Percentiles rank a stretch among this genome's conserved stretches.
These are phyloP conservation scores for Ectropis crepuscularia DNA, from an alignment of 2,888 invertebrate species.

Conservation along the genomic window DNA sequence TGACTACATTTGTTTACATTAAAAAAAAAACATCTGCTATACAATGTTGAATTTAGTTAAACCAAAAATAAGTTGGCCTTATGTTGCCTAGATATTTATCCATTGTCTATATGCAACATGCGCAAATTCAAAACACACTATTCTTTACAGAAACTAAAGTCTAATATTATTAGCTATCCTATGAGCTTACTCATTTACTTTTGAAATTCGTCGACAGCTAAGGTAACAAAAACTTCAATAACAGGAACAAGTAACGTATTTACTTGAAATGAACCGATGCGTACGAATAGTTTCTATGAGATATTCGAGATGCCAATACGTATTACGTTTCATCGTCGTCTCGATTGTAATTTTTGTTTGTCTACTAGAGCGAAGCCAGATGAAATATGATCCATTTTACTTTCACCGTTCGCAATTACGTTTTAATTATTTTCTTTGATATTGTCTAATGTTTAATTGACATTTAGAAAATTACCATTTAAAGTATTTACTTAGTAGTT, in stretches of 20 bases:
- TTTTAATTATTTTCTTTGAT: slow-evolving; percentile 32
- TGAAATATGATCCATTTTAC: slow-evolving; percentile 66
- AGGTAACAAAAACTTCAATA: slow-evolving; percentile 4
- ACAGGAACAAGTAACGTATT: slow-evolving; percentile 6
- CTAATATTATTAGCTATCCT: not conserved
- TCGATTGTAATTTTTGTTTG: slow-evolving; percentile 73
- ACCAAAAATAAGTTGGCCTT: slow-evolving; percentile 1
- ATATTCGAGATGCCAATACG: slow-evolving; percentile 70
- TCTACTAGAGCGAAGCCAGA: slow-evolving; percentile 61
- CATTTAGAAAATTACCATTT: not conserved
- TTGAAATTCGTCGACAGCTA: not conserved
- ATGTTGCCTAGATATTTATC: not conserved
- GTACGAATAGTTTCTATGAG: slow-evolving; percentile 45
- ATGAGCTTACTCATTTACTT: not conserved
- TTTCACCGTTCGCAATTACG: slow-evolving; percentile 54
- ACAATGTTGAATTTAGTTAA: slow-evolving; percentile 9
- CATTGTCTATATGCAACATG: slow-evolving; percentile 13
- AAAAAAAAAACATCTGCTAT: not conserved
- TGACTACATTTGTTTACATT: not conserved
- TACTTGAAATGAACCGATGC: slow-evolving; percentile 5
- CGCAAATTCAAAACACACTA: slow-evolving; percentile 6
- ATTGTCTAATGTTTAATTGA: slow-evolving; percentile 21
- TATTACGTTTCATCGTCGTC: slow-evolving; percentile 68
- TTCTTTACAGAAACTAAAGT: not conserved
- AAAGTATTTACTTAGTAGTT: not conserved